Percentiles rank a stretch among this genome's conserved stretches.
Conservation (phyloP, 2,888 invertebrate genomes). For the Allophyes oxyacanthae region DNA sequence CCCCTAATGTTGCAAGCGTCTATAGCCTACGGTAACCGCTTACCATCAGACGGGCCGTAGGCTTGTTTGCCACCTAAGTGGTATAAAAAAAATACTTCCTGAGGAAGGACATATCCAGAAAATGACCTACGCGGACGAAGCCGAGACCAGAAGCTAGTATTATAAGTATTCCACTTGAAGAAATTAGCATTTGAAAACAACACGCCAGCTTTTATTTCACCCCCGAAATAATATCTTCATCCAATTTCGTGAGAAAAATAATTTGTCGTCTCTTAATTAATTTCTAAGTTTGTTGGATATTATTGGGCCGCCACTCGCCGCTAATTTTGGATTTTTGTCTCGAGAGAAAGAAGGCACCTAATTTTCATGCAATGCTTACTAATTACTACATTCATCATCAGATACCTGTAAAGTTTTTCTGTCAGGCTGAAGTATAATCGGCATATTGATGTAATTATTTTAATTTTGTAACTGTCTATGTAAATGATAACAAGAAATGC, state of each 20-base stretch:
- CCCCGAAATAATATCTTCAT: constrained; percentile 71
- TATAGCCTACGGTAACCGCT: no score
- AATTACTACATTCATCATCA: constrained; percentile 37
- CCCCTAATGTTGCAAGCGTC: no score
- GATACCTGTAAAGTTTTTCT: constrained; percentile 13
- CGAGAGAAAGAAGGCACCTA: constrained; percentile 42
- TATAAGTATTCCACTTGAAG: constrained; percentile 50
- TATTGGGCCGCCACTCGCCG: constrained; percentile 60
- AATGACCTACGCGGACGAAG: no score
- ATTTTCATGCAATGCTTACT: constrained; percentile 46
- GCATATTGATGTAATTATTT: no score
- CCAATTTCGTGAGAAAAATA: constrained; percentile 70
- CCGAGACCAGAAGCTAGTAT: no score
- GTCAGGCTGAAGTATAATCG: no score
- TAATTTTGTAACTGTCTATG: not conserved
- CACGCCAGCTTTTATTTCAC: constrained; percentile 64
- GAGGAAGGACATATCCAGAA: no score
- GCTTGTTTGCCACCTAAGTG: no score
- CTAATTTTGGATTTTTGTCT: constrained; percentile 66
- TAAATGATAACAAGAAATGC: constrained; percentile 14
- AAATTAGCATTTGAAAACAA: constrained; percentile 72
- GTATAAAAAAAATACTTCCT: no score
- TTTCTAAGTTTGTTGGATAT: constrained; percentile 71
- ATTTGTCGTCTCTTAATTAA: constrained; percentile 76
- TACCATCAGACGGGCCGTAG: no score